These are phyloP conservation scores for Stramonita haemastoma DNA, from an alignment of 2,888 invertebrate species.

Conservation along the genomic window DNA sequence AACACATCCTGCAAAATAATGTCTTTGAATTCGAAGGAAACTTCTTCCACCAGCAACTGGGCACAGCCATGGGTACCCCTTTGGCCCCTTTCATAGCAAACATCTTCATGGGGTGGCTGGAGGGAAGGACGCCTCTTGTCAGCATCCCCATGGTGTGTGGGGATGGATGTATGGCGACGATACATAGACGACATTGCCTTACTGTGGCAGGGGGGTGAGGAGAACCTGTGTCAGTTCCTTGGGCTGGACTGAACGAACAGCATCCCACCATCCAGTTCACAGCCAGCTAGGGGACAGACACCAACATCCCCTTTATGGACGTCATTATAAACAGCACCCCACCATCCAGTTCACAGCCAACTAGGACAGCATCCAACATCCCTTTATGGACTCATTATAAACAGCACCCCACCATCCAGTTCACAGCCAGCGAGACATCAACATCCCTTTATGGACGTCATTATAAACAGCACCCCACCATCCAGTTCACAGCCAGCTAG, in stretches of 20 bases:
- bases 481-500: not conserved
- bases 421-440: too few relatives aligned
- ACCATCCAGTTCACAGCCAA: too few relatives aligned
- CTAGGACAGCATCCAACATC: too few relatives aligned
- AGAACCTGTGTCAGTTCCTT: not conserved
- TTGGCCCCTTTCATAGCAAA: not conserved
- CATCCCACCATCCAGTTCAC: not conserved
- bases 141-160: not conserved
- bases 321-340: too few relatives aligned
- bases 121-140: not conserved
- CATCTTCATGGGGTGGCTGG: constrained; percentile 16
- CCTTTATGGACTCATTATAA: too few relatives aligned
- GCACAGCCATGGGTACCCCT: not conserved
- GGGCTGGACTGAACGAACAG: not conserved
- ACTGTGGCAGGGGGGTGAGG: not conserved
- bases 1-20: too few relatives aligned
- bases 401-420: too few relatives aligned
- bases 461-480: not conserved
- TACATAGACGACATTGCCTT: not conserved
- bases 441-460: too few relatives aligned
- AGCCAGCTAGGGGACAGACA: not conserved
- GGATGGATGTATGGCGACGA: not conserved
- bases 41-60: not conserved
- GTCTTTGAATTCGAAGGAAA: too few relatives aligned
- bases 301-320: not conserved